Evolutionary conservation across 2,888 invertebrate genomes (phyloP).

Genomic region (Drosophila merina): DNA sequence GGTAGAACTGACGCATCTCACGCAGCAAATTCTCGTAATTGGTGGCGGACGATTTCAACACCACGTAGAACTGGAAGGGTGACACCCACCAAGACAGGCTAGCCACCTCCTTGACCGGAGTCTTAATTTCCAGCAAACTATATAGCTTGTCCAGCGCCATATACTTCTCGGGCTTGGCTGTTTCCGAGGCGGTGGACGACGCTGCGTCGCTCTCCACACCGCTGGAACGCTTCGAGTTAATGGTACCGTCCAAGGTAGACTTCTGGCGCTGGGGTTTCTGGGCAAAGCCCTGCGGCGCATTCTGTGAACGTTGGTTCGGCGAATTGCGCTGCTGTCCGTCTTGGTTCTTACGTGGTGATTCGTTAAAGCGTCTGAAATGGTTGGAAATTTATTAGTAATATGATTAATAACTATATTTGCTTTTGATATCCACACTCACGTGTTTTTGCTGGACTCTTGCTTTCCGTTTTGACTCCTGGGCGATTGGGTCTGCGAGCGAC

Average conservation of each 20-base stretch:
- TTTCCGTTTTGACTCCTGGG: conserved; percentile 79
- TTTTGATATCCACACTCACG: conserved; percentile 49
- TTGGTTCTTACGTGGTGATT: conserved; percentile 56
- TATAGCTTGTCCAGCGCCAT: conserved; percentile 85
- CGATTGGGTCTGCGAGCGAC: conserved; percentile 63
- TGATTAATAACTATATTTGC: background rate
- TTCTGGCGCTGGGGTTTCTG: conserved; percentile 68
- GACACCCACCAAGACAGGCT: conserved; percentile 90
- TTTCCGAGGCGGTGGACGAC: conserved; percentile 29
- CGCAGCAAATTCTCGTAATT: conserved; percentile 89
- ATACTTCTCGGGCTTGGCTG: conserved; percentile 82
- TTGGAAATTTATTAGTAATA: too few species aligned
- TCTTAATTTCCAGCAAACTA: conserved; percentile 84
- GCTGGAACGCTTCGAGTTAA: conserved; percentile 59
- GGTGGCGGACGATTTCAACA: conserved; percentile 84
- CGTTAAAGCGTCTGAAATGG: conserved; percentile 66
- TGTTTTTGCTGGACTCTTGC: conserved; percentile 66
- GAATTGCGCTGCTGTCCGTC: conserved; percentile 48
- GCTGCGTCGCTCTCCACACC: conserved; percentile 56
- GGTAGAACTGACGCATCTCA: conserved; percentile 88
- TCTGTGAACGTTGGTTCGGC: conserved; percentile 70
- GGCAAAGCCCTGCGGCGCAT: conserved; percentile 81
- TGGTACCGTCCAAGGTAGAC: conserved; percentile 56
- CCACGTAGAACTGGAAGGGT: conserved; percentile 89
- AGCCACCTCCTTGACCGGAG: conserved; percentile 86